These are phyloP conservation scores for Erynnis tages DNA, from an alignment of 2,888 invertebrate genomes.

Conservation along the genomic window DNA sequence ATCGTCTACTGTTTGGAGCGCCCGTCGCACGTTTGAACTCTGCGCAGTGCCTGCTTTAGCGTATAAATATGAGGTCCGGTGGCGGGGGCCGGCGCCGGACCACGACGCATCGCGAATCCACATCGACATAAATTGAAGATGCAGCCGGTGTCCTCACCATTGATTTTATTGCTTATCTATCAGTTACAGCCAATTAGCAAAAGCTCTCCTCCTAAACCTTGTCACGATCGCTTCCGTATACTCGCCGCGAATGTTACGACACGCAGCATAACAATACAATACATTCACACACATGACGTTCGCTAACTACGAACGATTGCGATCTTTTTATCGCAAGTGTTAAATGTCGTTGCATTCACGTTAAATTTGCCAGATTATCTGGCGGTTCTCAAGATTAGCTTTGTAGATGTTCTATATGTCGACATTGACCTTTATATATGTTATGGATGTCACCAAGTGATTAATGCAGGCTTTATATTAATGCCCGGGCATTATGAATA, in stretches of 20 bases:
- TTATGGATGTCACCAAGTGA: no score
- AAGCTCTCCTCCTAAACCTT: slow-evolving; percentile 54
- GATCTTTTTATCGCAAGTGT: slow-evolving; percentile 23
- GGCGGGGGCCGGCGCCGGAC: slow-evolving; percentile 75
- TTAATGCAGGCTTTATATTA: no score
- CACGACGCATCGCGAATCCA: slow-evolving; percentile 75
- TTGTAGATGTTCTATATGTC: slow-evolving; percentile 2
- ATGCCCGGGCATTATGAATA: no score
- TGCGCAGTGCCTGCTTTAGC: slow-evolving; percentile 74
- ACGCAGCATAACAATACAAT: slow-evolving; percentile 26
- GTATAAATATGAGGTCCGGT: slow-evolving; percentile 80
- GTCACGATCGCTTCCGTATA: slow-evolving; percentile 60
- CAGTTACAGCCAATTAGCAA: slow-evolving; percentile 75
- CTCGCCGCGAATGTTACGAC: slow-evolving; percentile 52
- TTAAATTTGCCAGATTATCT: slow-evolving; percentile 13
- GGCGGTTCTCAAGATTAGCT: slow-evolving; percentile 11
- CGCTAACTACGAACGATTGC: slow-evolving; percentile 24
- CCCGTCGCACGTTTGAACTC: slow-evolving; percentile 80
- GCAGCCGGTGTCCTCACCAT: slow-evolving; percentile 76
- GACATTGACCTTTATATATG: slow-evolving; percentile 11
- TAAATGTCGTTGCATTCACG: slow-evolving; percentile 21
- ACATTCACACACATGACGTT: slow-evolving; percentile 25
- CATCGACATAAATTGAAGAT: slow-evolving; percentile 77
- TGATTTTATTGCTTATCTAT: slow-evolving; percentile 77
- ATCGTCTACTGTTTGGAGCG: slow-evolving; percentile 78